phyloP scores from a whole-genome alignment of 2,888 invertebrate species.

The Drosophila melanosoma region DNA sequence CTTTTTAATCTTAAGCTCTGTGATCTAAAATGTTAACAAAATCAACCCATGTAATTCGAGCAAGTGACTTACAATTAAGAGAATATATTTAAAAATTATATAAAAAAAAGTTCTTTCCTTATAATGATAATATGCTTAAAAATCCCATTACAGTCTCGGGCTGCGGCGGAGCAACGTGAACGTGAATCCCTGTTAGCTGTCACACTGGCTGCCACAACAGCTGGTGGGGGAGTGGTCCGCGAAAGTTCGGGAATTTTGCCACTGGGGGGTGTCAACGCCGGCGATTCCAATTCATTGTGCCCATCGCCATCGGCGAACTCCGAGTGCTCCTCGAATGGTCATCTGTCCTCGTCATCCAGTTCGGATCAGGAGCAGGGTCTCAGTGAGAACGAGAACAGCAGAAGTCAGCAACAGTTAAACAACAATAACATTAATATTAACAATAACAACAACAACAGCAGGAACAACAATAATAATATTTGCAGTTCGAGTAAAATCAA shows the following conservation, averaged over 20 bases:
- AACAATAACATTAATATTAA: slow-evolving; percentile 84
- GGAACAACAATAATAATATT: slow-evolving; percentile 85
- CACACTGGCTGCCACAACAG: slow-evolving; percentile 86
- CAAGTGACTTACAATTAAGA: background rate
- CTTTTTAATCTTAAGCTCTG: background rate
- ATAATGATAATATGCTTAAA: background rate
- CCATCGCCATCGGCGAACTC: slow-evolving; percentile 94
- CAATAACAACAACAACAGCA: slow-evolving; percentile 86
- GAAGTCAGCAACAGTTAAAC: slow-evolving; percentile 84
- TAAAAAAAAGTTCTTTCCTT: background rate
- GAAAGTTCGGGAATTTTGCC: slow-evolving; percentile 54
- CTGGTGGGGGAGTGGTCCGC: slow-evolving; percentile 46
- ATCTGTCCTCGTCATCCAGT: slow-evolving; percentile 92
- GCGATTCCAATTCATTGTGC: slow-evolving; percentile 88
- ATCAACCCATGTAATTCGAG: background rate
- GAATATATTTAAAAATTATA: background rate
- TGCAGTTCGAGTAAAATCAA: slow-evolving; percentile 87
- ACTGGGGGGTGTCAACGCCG: slow-evolving; percentile 61
- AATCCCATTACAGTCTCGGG: slow-evolving; percentile 83
- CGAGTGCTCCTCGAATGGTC: slow-evolving; percentile 93
- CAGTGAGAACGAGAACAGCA: slow-evolving; percentile 86
- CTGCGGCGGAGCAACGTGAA: slow-evolving; percentile 95
- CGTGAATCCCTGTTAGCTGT: slow-evolving; percentile 91
- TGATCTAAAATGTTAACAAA: background rate
- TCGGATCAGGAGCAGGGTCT: slow-evolving; percentile 89